Percentiles rank a stretch among this genome's conserved stretches.
phyloP scores from a whole-genome alignment of 2,888 invertebrate species.

The Digitonthophagus gazella region DNA sequence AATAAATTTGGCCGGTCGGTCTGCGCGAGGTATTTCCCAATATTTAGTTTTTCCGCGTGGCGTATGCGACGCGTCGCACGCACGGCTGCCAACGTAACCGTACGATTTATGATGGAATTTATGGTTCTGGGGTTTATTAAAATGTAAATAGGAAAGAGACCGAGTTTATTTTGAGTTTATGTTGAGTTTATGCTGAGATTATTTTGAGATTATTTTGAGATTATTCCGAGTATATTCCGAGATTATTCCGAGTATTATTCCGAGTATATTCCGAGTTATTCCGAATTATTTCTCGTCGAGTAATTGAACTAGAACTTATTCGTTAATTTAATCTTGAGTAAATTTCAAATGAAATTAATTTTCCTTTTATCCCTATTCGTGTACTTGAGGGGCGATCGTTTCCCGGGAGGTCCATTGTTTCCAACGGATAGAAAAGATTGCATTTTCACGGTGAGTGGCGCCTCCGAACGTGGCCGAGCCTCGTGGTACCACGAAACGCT shows the following conservation, averaged over 20 bases:
- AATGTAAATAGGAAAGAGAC: not conserved
- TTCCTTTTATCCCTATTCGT: not conserved
- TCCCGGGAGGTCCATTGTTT: not conserved
- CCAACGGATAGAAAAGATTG: not conserved
- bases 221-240: no score
- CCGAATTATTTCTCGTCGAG: no score
- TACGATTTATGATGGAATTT: not conserved
- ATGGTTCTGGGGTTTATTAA: not conserved
- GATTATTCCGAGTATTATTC: no score
- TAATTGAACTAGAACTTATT: no score
- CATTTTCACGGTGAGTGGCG: not conserved
- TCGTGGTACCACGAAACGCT: not conserved
- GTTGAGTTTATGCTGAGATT: no score
- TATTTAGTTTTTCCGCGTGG: not conserved
- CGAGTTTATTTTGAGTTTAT: not conserved
- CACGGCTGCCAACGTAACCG: not conserved
- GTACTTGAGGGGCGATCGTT: not conserved
- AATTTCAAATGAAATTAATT: not conserved
- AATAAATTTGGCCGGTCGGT: slow-evolving; percentile 16
- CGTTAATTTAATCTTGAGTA: no score
- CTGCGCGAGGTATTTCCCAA: not conserved
- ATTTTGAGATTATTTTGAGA: no score
- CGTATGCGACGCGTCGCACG: not conserved
- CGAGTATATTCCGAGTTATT: no score
- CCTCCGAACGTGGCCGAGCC: not conserved